These are phyloP conservation scores for Syngnathus scovelli DNA, from an alignment of 2,113 vertebrate genomes.

Conservation along the genomic window DNA sequence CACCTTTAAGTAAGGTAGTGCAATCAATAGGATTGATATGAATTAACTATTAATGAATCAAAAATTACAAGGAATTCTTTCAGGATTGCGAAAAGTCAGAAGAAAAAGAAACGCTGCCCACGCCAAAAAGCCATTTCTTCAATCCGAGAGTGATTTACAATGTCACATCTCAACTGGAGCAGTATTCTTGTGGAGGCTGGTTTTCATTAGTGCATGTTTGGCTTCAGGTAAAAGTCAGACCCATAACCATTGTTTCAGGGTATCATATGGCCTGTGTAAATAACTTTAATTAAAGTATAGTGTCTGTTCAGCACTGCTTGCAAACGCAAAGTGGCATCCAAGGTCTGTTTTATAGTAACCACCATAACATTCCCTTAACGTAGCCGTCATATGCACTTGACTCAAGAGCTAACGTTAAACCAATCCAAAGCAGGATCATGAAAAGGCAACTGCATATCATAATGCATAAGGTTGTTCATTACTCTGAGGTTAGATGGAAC, in stretches of 20 bases:
- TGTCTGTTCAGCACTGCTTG: slow-evolving; percentile 48
- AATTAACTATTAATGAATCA: slow-evolving; percentile 3
- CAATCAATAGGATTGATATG: slow-evolving; percentile 34
- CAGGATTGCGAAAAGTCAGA: neutral
- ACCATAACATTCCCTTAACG: slow-evolving; percentile 41
- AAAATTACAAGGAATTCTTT: slow-evolving; percentile 20
- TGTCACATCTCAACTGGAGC: neutral
- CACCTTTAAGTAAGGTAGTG: slow-evolving; percentile 25
- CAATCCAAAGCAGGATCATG: neutral
- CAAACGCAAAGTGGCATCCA: slow-evolving; percentile 61
- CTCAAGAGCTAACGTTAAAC: slow-evolving; percentile 3
- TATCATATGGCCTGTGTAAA: slow-evolving; percentile 65
- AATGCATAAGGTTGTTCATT: slow-evolving; percentile 23
- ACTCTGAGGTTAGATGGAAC: slow-evolving; percentile 51
- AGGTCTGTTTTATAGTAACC: slow-evolving; percentile 39
- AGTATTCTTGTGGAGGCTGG: neutral
- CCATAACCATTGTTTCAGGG: slow-evolving; percentile 57
- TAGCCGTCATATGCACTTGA: slow-evolving; percentile 16
- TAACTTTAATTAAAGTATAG: slow-evolving; percentile 67
- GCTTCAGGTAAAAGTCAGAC: slow-evolving; percentile 43
- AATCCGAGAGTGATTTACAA: neutral
- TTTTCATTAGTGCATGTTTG: slow-evolving; percentile 35
- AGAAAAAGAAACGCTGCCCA: neutral
- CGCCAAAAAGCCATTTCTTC: neutral
- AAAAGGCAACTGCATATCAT: slow-evolving; percentile 21